Percentiles rank a stretch among this genome's conserved stretches.
Evolutionary conservation across 2,888 invertebrate species (phyloP).

Genomic region (Syrista parreyssii): DNA sequence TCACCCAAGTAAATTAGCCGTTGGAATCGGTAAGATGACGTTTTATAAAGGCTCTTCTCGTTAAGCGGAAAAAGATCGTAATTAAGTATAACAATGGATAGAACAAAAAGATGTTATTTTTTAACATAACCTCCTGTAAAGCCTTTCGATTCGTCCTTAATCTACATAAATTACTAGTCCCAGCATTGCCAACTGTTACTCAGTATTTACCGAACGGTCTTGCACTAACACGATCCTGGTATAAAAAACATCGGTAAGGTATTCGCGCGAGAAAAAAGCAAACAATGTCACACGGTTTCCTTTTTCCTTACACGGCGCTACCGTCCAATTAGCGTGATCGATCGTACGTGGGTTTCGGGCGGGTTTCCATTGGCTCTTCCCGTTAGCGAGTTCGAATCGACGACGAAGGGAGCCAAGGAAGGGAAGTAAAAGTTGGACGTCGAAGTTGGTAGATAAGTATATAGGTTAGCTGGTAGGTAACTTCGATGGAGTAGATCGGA

Average conservation of each 20-base stretch:
- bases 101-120: neutral
- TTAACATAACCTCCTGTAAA: neutral
- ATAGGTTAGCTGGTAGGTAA: neutral
- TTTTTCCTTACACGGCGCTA: neutral
- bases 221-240: neutral
- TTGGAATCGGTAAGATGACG: constrained; percentile 2
- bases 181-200: neutral
- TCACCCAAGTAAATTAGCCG: constrained; percentile 8
- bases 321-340: neutral
- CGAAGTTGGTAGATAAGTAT: neutral
- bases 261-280: neutral
- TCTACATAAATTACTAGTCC: neutral
- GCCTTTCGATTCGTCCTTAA: neutral
- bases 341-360: neutral
- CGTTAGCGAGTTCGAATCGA: neutral
- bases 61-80: neutral
- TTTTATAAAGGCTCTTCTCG: neutral
- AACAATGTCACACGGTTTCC: neutral
- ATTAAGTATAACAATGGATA: neutral
- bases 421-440: neutral
- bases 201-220: neutral
- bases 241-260: neutral
- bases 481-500: neutral
- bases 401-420: neutral
- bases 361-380: neutral